phyloP scores from a whole-genome alignment of 2,888 invertebrate genomes.

The Masnerella sp. region DNA sequence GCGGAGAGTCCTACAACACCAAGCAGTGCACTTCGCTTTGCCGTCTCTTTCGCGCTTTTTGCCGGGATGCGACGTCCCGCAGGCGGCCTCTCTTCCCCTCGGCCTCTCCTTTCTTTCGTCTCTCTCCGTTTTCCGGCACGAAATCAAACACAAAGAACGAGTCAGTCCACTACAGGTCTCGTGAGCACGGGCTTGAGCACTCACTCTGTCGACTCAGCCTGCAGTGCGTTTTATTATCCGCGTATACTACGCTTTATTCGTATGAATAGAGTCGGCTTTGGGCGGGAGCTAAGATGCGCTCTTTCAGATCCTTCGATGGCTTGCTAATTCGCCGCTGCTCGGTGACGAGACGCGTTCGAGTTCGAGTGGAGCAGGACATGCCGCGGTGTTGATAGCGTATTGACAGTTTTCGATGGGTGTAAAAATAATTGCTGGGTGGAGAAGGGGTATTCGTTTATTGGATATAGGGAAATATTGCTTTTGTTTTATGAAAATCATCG shows the following conservation, averaged over 20 bases:
- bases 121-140: conserved; percentile 46
- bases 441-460: too few relatives aligned
- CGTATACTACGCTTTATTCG: conserved; percentile 49
- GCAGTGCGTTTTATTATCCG: conserved; percentile 56
- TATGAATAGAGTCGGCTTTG: conserved; percentile 53
- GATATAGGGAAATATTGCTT: too few relatives aligned
- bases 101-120: conserved; percentile 29
- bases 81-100: conserved; percentile 29
- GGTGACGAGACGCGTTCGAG: too few relatives aligned
- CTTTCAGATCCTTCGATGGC: conserved; percentile 21
- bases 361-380: too few relatives aligned
- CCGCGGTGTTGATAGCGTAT: too few relatives aligned
- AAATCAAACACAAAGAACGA: conserved; percentile 63
- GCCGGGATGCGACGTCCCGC: conserved; percentile 37
- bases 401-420: too few relatives aligned
- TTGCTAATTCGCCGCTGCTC: too few relatives aligned
- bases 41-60: conserved; percentile 54
- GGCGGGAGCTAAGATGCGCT: conserved; percentile 41
- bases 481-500: too few relatives aligned
- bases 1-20: conserved; percentile 76
- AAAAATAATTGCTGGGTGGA: too few relatives aligned
- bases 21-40: conserved; percentile 73
- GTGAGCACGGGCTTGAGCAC: conserved; percentile 65
- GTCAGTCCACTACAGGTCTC: conserved; percentile 66
- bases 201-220: conserved; percentile 60